phyloP scores from a whole-genome alignment of 37 sponge, comb jelly and placozoan genomes.

The Hormiphora californensis region DNA sequence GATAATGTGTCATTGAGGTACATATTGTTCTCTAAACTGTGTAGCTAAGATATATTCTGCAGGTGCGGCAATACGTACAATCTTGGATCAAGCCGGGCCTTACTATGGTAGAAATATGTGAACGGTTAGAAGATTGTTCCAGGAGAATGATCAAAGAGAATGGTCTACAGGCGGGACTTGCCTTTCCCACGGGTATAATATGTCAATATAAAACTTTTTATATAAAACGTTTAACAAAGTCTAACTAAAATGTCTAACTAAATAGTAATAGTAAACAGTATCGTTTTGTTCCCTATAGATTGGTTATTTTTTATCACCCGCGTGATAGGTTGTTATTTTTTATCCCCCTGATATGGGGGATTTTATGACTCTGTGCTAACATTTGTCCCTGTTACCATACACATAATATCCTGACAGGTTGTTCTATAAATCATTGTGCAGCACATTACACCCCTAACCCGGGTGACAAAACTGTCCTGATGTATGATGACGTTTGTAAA shows the following conservation, averaged over 20 bases:
- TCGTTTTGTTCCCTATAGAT: too few species aligned
- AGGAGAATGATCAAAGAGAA: slow-evolving; percentile 77
- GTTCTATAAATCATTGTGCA: slow-evolving; percentile 95
- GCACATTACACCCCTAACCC: slow-evolving; percentile 99
- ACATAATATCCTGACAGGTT: slow-evolving; percentile 65
- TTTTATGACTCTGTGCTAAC: too few species aligned
- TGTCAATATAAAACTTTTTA: too few species aligned
- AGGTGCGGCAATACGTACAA: slow-evolving; percentile 79
- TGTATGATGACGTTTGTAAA: slow-evolving; percentile 95
- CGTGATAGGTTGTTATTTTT: too few species aligned
- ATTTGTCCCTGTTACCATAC: too few species aligned
- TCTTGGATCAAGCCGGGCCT: slow-evolving; percentile 83
- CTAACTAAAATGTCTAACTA: too few species aligned
- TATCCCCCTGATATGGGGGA: too few species aligned
- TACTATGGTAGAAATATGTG: slow-evolving; percentile 90
- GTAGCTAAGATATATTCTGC: too few species aligned
- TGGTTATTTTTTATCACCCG: too few species aligned
- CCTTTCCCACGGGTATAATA: slow-evolving; percentile 89
- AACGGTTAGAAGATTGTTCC: slow-evolving; percentile 73
- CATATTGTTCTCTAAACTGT: too few species aligned
- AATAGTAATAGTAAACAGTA: too few species aligned
- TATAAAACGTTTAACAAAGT: too few species aligned
- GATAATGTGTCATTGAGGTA: background rate
- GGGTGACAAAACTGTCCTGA: slow-evolving; percentile 89
- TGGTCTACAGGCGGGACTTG: slow-evolving; percentile 83